Percentiles rank a stretch among this genome's conserved stretches.
Evolutionary conservation across 2,113 vertebrate species (phyloP).

Genomic region (Piprites chloris): DNA sequence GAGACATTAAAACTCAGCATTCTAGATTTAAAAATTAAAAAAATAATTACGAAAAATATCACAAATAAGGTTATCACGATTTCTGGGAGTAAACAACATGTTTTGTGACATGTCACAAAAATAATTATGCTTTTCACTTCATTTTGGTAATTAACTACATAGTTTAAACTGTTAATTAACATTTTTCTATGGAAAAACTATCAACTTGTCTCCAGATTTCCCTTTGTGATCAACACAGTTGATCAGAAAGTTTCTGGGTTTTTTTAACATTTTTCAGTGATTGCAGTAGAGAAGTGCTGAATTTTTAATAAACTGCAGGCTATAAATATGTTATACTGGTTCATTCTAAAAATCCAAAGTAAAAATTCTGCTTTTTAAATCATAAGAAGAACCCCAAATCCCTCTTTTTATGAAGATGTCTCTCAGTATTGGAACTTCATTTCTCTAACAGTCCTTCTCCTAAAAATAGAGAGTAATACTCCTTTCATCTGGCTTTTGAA

Average conservation of each 20-base stretch:
- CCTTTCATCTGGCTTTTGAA: not conserved
- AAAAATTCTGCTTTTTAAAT: not conserved
- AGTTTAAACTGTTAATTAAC: not conserved
- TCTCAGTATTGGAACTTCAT: not conserved
- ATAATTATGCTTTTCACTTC: not conserved
- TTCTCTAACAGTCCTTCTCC: not conserved
- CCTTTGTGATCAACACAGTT: too few relatives aligned
- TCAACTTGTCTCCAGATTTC: not conserved
- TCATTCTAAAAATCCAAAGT: not conserved
- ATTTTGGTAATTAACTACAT: not conserved
- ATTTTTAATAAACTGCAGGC: not conserved
- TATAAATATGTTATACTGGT: not conserved
- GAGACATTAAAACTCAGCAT: not conserved
- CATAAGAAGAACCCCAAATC: not conserved
- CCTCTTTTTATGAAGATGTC: not conserved
- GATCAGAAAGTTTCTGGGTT: not conserved
- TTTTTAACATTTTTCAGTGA: not conserved
- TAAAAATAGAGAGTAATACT: not conserved
- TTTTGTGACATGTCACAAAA: not conserved
- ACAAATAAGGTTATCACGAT: not conserved
- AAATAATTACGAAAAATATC: not conserved
- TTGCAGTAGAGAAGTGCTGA: not conserved
- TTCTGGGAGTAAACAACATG: not conserved
- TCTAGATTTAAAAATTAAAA: not conserved
- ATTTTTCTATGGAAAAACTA: not conserved